Base-by-base conservation (phyloP, 2,113 vertebrate genomes). In the Theristicus caerulescens region DNA sequence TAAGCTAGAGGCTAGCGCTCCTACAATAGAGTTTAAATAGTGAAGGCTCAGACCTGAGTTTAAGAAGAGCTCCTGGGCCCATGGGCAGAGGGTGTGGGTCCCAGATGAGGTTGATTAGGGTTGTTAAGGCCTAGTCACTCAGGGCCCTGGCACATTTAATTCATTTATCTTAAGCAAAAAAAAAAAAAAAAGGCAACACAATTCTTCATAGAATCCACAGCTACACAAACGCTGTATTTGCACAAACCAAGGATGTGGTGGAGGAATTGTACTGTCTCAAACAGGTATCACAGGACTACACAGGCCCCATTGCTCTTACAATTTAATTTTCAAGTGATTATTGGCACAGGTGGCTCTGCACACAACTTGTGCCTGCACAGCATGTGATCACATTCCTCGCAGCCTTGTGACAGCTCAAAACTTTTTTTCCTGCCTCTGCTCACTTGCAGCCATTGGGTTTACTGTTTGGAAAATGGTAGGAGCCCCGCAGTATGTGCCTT, bases 291-390 rank as follows among this genome's bases (percentile, higher is more conserved):
- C 58, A 86, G 36, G 18, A 67, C 59, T 42, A 52, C 61, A 54
- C 26, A 79, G 38, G 58, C 29, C 19, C 32, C 25, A 36, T 7
- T 82, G 70, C 65, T 90, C 67, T 70, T 44, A 82, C 15, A 67
- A 32, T 64, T 79, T 58, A 74, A 82, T 96, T 92, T 90, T 88
- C 47, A 85, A 71, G 55, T 66, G 71, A 36, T 93, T 93, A 64
- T 78, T 90, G 87, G 82, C 27, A 87, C 52, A 79, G 85, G 57
- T 88, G 79, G 57, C n/a, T 82, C 66, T 61, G 71, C 54, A 64
- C 25, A 18, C 46, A 59, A 81, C 65, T 93, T 84, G 38, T 78
- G 36, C 66, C 70, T 71, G 73, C 73, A 71, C 65, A 90, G 82
- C 90, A 64, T 31, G 61, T 42, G 22, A 82, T 87, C 57, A n/a